Evolutionary conservation across 1,140 invertebrate species (phyloP).

Genomic region (Protaetia brevitarsis): DNA sequence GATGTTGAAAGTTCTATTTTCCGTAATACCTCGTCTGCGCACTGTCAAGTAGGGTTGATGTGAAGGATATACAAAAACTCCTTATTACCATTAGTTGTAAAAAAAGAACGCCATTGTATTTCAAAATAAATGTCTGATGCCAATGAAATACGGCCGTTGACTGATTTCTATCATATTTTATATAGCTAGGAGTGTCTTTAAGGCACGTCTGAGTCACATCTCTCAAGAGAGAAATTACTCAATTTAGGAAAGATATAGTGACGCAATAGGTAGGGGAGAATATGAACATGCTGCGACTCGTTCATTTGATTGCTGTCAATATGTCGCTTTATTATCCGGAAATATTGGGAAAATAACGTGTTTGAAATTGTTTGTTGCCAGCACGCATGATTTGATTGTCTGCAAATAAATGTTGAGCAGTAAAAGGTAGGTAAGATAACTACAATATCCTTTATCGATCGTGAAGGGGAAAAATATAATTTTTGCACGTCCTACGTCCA

Average conservation of each 20-base stretch:
- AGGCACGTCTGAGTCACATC: neutral
- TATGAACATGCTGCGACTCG: neutral
- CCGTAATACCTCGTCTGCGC: neutral
- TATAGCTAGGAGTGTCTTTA: too few species aligned
- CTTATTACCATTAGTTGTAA: too few species aligned
- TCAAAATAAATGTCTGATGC: neutral
- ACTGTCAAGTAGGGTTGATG: neutral
- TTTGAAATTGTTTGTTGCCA: neutral
- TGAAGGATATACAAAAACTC: neutral
- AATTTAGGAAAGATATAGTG: neutral
- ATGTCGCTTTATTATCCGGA: constrained; percentile 5
- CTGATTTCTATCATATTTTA: neutral
- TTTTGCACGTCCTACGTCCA: too few species aligned
- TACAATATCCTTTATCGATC: too few species aligned
- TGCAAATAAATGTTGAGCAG: too few species aligned
- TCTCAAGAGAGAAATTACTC: neutral
- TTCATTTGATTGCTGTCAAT: constrained; percentile 9
- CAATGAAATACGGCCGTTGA: neutral
- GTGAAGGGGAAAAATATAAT: too few species aligned
- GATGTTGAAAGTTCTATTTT: neutral
- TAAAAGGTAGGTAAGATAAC: too few species aligned
- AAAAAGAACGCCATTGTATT: neutral
- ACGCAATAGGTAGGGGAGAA: neutral
- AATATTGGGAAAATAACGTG: neutral
- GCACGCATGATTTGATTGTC: neutral